Conservation (phyloP, 2,888 invertebrate species). For the Catocala sponsa region DNA sequence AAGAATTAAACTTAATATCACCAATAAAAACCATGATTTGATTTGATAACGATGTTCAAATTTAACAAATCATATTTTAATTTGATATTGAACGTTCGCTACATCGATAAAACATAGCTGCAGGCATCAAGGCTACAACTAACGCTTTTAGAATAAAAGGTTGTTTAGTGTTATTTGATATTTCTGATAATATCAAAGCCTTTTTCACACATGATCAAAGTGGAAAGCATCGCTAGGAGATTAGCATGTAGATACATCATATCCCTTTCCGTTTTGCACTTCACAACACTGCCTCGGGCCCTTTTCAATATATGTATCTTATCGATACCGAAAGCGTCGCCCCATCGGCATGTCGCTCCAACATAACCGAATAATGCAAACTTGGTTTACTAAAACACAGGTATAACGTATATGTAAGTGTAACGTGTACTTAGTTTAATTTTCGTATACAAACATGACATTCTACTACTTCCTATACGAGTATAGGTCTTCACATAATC, state of each 20-base stretch:
- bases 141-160: conserved; percentile 7
- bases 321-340: conserved; percentile 31
- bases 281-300: conserved; percentile 54
- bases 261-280: conserved; percentile 52
- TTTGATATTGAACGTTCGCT: too few species aligned
- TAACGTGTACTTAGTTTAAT: conserved; percentile 1
- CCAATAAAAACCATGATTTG: neutral
- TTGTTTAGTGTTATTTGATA: conserved; percentile 29
- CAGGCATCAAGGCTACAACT: neutral
- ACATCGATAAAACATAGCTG: too few species aligned
- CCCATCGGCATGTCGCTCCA: conserved; percentile 42
- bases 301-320: conserved; percentile 39
- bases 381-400: conserved; percentile 39
- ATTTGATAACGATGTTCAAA: neutral
- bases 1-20: conserved; percentile 1
- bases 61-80: too few species aligned
- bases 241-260: conserved; percentile 50
- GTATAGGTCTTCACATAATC: too few species aligned
- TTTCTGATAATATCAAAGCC: conserved; percentile 24
- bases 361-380: conserved; percentile 14
- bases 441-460: conserved; percentile 3
- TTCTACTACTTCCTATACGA: too few species aligned
- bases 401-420: conserved; percentile 33
- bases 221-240: conserved; percentile 36
- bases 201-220: conserved; percentile 42